A percentile compares a stretch with the other conserved stretches of the same genome.
These are phyloP conservation scores for Eupristina koningsbergeri DNA, from an alignment of 1,140 invertebrate species.

Conservation along the genomic window DNA sequence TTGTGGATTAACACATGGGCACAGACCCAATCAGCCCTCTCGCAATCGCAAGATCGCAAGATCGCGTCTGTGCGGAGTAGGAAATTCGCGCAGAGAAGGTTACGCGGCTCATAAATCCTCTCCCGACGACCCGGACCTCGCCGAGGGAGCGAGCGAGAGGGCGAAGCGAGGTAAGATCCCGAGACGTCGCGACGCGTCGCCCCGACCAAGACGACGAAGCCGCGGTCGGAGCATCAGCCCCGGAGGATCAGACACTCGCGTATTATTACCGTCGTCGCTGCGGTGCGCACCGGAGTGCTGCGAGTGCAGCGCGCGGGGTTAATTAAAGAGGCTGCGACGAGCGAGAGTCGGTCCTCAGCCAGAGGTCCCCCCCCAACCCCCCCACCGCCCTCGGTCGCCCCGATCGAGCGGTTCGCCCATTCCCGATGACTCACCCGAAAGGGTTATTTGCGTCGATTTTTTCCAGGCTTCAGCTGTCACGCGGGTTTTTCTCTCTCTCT, in stretches of 20 bases:
- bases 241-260: slow-evolving; percentile 52
- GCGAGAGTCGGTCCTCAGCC: too few species aligned
- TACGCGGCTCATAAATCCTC: slow-evolving; percentile 52
- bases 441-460: slow-evolving; percentile 36
- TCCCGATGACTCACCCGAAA: not conserved
- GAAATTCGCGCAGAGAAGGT: not conserved
- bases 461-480: slow-evolving; percentile 53
- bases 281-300: slow-evolving; percentile 28
- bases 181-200: slow-evolving; percentile 42
- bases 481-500: slow-evolving; percentile 44
- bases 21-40: not conserved
- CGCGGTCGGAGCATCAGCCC: slow-evolving; percentile 49
- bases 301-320: slow-evolving; percentile 57
- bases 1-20: not conserved
- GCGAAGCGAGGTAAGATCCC: slow-evolving; percentile 33
- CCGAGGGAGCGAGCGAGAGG: not conserved
- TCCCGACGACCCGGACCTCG: not conserved
- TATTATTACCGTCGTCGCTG: slow-evolving; percentile 64
- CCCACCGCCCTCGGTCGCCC: too few species aligned
- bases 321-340: slow-evolving; percentile 66
- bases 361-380: too few species aligned
- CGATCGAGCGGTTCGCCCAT: too few species aligned
- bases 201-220: not conserved
- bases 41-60: not conserved
- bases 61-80: not conserved